Conservation (phyloP, 2,888 invertebrate species). For the Zygothrica quintamaculata region DNA sequence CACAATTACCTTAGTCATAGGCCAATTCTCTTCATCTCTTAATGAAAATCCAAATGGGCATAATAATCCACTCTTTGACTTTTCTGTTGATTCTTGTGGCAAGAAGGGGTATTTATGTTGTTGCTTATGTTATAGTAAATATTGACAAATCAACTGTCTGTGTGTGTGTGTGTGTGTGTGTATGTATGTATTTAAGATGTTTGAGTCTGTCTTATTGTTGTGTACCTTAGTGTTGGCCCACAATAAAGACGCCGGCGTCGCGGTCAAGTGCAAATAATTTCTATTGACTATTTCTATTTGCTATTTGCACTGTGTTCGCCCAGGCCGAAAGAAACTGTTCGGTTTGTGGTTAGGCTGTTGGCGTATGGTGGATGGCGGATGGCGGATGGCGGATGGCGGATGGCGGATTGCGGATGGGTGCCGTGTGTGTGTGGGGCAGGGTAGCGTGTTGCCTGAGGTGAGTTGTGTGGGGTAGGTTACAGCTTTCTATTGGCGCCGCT, state of each 20-base stretch:
- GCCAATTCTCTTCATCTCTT: conserved; percentile 38
- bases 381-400: not conserved
- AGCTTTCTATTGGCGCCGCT: conserved; percentile 58
- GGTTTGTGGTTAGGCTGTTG: not conserved
- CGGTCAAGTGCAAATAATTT: conserved; percentile 47
- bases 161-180: conserved; percentile 14
- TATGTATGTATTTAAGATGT: conserved; percentile 15
- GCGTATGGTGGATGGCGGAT: not conserved
- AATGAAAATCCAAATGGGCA: conserved; percentile 21
- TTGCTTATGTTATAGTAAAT: conserved; percentile 41
- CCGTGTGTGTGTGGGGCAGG: not conserved
- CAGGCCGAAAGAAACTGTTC: conserved; percentile 7
- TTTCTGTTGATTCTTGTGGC: not conserved
- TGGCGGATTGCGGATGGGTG: not conserved
- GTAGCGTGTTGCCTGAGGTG: not conserved
- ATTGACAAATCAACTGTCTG: conserved; percentile 42
- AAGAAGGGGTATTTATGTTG: too few relatives aligned
- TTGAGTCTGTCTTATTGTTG: conserved; percentile 8
- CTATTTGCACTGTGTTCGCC: conserved; percentile 31
- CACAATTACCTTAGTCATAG: conserved; percentile 50
- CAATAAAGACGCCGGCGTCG: conserved; percentile 35
- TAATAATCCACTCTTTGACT: conserved; percentile 43
- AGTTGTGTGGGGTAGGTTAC: not conserved
- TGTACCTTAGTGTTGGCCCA: conserved; percentile 49
- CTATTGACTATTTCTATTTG: conserved; percentile 49